Evolutionary conservation across 2,888 invertebrate species (phyloP), one percentile per base, ranked within the genome.

Genomic region (Mesorhabditis sp.): DNA sequence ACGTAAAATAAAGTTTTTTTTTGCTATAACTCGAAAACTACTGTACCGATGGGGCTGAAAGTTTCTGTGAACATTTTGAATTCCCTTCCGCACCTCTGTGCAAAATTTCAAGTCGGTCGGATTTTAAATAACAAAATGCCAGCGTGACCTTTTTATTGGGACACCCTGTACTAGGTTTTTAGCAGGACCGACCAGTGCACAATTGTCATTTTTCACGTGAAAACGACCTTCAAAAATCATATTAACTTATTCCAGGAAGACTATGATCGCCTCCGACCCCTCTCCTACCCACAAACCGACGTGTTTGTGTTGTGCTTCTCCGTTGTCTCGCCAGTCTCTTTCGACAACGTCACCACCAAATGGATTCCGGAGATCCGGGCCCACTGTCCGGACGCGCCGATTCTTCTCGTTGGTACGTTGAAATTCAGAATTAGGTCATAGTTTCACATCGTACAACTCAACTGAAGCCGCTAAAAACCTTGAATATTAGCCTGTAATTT

Each of bases 281-380:
- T 97, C 76, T 95, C 95, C 81, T 97, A 97, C 88, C 96, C 97
- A 86, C 96, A 90, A 90, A 98, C 97, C 78, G 97, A 98, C 89
- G 97, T 98, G 77, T 98, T 98, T 89, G 91, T 98, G 85, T 94
- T 98, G 88, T 98, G 97, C 90, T 98, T 95, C 90, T 95, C 95
- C 89, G 95, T 98, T 80, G 95, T 97, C 83, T 95, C 95, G 87
- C 97, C 97, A 76, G 95, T 96, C 68, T 97, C 97, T 67, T 97
- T 95, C 89, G 97, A 97, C 90, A 98, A 97, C 90, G 95, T 98
- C 76, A 94, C 94, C 86, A 95, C 95, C 80, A 98, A 98, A 89
- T 98, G 97, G 98, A 95, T 95, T 89, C 97, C 97, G 79, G 98
- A 98, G 90, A 95, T 98, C 84, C 95, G 96, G 89, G 97, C 98